A percentile compares a stretch with the other conserved stretches of the same genome.
These are phyloP conservation scores for Oryctes rhinoceros DNA, from an alignment of 1,140 invertebrate species.

Conservation along the genomic window DNA sequence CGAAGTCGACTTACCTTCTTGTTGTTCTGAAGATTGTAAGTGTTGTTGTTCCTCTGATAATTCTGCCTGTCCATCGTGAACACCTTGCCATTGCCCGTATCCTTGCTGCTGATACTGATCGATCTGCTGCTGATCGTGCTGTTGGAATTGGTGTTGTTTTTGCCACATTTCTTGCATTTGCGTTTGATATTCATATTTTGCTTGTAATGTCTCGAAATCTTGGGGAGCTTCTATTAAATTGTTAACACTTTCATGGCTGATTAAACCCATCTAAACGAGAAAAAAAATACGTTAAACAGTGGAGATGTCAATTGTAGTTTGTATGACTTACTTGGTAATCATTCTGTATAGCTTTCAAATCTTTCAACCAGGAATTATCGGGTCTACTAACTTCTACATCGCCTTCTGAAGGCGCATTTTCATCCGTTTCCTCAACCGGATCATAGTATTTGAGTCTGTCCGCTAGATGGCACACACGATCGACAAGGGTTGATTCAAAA, in stretches of 20 bases:
- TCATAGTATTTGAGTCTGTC: slow-evolving; percentile 83
- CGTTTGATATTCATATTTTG: slow-evolving; percentile 11
- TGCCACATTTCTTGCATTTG: slow-evolving; percentile 11
- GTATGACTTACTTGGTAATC: slow-evolving; percentile 45
- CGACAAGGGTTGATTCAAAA: slow-evolving; percentile 69
- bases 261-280: slow-evolving; percentile 49
- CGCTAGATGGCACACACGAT: slow-evolving; percentile 72
- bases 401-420: slow-evolving; percentile 44
- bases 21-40: slow-evolving; percentile 48
- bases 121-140: slow-evolving; percentile 54
- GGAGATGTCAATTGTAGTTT: background rate
- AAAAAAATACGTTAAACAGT: background rate
- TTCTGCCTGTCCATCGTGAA: background rate
- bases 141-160: slow-evolving; percentile 29
- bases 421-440: slow-evolving; percentile 65
- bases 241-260: slow-evolving; percentile 46
- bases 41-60: slow-evolving; percentile 44
- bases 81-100: slow-evolving; percentile 49
- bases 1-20: slow-evolving; percentile 39
- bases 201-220: slow-evolving; percentile 17
- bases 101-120: slow-evolving; percentile 59
- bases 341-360: slow-evolving; percentile 60
- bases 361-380: slow-evolving; percentile 66
- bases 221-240: slow-evolving; percentile 32
- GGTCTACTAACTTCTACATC: slow-evolving; percentile 53